Base-by-base conservation (phyloP, 2,888 invertebrate genomes). In the Trachelus iudaicus region DNA sequence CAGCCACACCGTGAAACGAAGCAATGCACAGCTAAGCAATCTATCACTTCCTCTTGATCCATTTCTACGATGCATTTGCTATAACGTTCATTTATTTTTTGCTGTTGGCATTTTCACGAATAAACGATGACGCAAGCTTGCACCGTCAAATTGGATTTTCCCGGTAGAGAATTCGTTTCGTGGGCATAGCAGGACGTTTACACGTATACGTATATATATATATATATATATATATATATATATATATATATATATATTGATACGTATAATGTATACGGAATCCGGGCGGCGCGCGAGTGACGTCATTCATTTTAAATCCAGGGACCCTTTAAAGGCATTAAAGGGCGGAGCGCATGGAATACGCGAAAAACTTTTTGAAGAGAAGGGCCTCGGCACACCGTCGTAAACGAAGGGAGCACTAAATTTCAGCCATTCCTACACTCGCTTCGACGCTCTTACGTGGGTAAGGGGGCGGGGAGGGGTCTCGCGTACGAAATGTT, bases 1-100 rank as follows among this genome's bases (percentile, higher is more conserved):
- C 56, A 56, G 56, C 56, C 23, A 23, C 23, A 56, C 23, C 56
- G 56, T 56, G 56, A 56, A 56, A 56, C 9, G 56, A 56, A 56
- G 56, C 56, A 75, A 77, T 71, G 75, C 37, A 34, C 69, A 56
- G 74, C 69, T 75, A 31, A 76, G 35, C 76, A 76, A 78, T 78
- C 76, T 33, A 76, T 78, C 78, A 73, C 76, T 78, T 37, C 56
- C 69, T 56, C 73, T 78, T 56, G 35, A 71, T 71, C 69, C 31
- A 69, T 76, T 78, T 73, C 76, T 76, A 73, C 40, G 78, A 31
- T n/a, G 73, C 35, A 68, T 31, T 74, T 34, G 74, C 34, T 30
- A 34, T 35, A 30, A 37, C 23, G 11, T 34, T 23, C 23, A 56
- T 56, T 56, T 23, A 56, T 23, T 56, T 56, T 56, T 56, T 56